Evolutionary conservation across 2,797 vertebrate species (phyloP), one percentile per base, ranked within the genome.

Genomic region (Xyrichtys novacula): DNA sequence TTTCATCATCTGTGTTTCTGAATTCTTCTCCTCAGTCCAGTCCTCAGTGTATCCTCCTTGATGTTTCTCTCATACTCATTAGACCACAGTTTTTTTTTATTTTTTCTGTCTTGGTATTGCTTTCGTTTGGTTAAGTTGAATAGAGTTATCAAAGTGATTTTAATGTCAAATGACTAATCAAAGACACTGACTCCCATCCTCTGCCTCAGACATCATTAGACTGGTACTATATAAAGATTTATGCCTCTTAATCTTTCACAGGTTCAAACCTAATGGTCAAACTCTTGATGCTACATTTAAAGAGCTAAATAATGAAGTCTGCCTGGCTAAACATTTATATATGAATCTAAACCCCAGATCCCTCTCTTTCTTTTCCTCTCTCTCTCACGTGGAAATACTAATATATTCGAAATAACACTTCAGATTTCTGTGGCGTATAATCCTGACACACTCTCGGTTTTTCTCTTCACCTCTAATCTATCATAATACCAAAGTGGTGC

Each of bases 381-480:
- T 49, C 39, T 47, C 44, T 56, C 20, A 8, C 0, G 57, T 32
- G 52, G 22, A 32, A 65, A 76, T 34, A 36, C 59, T 50, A 28
- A 56, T 58, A 64, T 39, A 34, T 12, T 64, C 55, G 19, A 49
- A 66, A 76, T 62, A 67, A 48, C 1, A 8, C 44, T 39, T 74
- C 54, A 78, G 53, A 63, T 79, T 55, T 71, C 62, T 75, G 53
- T 17, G 71, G 67, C 65, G 55, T 14, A 12, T 83, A 75, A 80
- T 67, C 29, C 65, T 60, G 85, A 86, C 83, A 80, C 69, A 74
- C 71, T 70, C 71, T 40, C 14, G 36, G 67, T 72, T 81, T 69
- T 71, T 56, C 28, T 62, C 60, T 63, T 53, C 70, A 64, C 70
- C 52, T 12, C 72, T 82, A 85, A 85, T 88, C 83, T 86, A 88